Percentiles rank a stretch among this genome's conserved stretches.
These are phyloP conservation scores for Megalopta genalis DNA, from an alignment of 1,140 invertebrate genomes.

Conservation along the genomic window DNA sequence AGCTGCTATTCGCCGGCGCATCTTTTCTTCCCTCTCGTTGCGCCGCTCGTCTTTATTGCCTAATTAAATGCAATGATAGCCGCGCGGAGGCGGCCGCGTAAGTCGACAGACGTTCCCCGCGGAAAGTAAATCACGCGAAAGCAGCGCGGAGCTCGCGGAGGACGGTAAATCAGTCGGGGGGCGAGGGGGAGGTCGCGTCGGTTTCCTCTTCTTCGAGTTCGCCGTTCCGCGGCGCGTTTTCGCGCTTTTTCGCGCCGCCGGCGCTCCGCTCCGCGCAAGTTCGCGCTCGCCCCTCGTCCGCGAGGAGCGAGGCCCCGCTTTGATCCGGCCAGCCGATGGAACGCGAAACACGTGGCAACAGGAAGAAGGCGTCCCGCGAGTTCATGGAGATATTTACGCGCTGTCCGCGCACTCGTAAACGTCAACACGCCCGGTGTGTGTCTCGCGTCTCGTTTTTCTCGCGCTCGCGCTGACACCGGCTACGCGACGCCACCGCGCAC, in stretches of 20 bases:
- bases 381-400: constrained; percentile 69
- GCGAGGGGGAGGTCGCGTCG: too few species aligned
- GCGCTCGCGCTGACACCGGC: constrained; percentile 19
- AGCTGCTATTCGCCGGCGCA: neutral
- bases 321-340: constrained; percentile 37
- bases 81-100: neutral
- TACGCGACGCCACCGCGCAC: constrained; percentile 41
- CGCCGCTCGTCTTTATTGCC: neutral
- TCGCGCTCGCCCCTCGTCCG: neutral
- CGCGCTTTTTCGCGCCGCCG: neutral
- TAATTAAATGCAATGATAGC: constrained; percentile 14
- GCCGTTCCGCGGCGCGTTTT: neutral
- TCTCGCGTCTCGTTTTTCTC: constrained; percentile 57
- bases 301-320: neutral
- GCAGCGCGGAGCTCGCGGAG: neutral
- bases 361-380: constrained; percentile 61
- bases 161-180: constrained; percentile 12
- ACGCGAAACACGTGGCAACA: constrained; percentile 45
- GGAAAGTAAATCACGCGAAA: constrained; percentile 17
- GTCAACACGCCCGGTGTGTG: constrained; percentile 55
- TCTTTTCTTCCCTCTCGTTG: neutral
- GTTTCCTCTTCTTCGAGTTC: too few species aligned
- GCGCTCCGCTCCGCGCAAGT: neutral
- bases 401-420: constrained; percentile 69
- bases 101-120: neutral